Evolutionary conservation across 2,113 vertebrate genomes (phyloP), one percentile per base, ranked within the genome.

Genomic region (Equus przewalskii): DNA sequence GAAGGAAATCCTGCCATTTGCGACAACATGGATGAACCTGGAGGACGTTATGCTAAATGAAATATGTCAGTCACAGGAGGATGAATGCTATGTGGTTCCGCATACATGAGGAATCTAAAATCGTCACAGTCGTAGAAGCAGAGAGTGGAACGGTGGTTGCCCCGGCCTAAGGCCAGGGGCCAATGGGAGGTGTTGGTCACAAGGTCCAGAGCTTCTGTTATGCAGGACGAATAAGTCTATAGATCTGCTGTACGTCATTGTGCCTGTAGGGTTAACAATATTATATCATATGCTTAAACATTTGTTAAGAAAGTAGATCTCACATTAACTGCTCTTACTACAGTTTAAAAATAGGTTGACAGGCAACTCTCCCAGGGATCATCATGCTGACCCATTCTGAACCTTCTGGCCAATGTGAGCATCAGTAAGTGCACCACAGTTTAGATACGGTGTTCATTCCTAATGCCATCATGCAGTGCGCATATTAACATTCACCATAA

Each of bases 91-190:
- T 18, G 5, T 22, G 8, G 3, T 0, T 15, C 36, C 30, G 0
- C 28, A 16, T 24, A 3, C 0, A 0, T 4, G 70, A 24, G 30
- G 56, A 24, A 0, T 33, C 28, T 1, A 2, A 7, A 16, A 6
- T 15, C 24, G 33, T 33, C 14, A 6, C 5, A 21, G 24, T 72
- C 83, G 3, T 4, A 19, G 67, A 19, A 5, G 70, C 70, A 24
- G 85, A 9, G 28, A 1, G 69, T 15, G 15, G 69, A 2, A 3
- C 7, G n/a, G 56, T 1, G 19, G 54, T 3, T 26, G 36, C 69
- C 86, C 16, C 54, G 16, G 8, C 13, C 36, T 12, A 14, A 6
- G 7, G 86, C 28, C 2, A 1, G 19, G 28, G 18, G 51, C 51
- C 11, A 46, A 6, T 24, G 36, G n/a, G 22, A 26, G 83, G 41